phyloP scores from a whole-genome alignment of 1,140 invertebrate genomes.

The Aphaenogaster floridana region DNA sequence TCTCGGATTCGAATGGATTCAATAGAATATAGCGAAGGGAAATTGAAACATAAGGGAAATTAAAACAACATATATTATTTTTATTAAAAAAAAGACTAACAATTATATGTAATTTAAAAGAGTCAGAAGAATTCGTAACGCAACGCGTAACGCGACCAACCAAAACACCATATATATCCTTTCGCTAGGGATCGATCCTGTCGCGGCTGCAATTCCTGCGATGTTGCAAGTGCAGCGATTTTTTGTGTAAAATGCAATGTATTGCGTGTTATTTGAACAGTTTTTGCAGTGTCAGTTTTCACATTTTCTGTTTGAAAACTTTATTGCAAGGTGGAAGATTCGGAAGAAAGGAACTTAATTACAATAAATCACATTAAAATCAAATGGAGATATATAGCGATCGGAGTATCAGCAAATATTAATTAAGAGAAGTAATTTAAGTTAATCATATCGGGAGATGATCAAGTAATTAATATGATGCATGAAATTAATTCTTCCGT shows the following conservation, averaged over 20 bases:
- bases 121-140: not conserved
- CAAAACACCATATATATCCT: constrained; percentile 45
- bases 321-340: not conserved
- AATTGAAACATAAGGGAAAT: not conserved
- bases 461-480: not conserved
- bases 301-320: not conserved
- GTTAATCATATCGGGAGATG: not conserved
- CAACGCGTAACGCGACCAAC: constrained; percentile 1
- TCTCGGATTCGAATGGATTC: not conserved
- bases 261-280: constrained; percentile 14
- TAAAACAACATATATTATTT: not conserved
- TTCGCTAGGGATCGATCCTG: constrained; percentile 54
- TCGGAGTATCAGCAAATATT: not conserved
- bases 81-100: not conserved
- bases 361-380: not conserved
- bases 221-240: constrained; percentile 27
- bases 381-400: not conserved
- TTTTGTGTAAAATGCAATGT: constrained; percentile 33
- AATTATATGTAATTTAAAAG: not conserved
- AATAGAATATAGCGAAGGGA: not conserved
- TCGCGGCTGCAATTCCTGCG: constrained; percentile 39
- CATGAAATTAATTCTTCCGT: not conserved
- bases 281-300: not conserved
- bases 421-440: not conserved
- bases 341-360: not conserved